Evolutionary conservation across 2,113 vertebrate genomes (phyloP).

Genomic region (Eudyptes chrysolophus): DNA sequence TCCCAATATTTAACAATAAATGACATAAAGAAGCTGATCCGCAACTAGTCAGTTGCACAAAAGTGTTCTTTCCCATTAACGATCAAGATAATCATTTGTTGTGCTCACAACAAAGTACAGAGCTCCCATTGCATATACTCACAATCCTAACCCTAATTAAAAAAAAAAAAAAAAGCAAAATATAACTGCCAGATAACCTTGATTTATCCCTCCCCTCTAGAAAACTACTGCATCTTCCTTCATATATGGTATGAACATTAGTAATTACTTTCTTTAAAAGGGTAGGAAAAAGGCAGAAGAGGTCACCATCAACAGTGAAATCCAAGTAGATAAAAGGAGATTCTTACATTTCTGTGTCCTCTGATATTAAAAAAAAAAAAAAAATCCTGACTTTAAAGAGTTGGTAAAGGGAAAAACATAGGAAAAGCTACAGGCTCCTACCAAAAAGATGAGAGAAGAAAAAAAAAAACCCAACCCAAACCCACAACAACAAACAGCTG

Average conservation of each 20-base stretch:
- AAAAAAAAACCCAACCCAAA: not conserved
- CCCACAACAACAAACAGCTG: not conserved
- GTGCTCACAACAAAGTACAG: not conserved
- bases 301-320: not conserved
- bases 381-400: not conserved
- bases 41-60: not conserved
- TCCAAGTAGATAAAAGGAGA: not conserved
- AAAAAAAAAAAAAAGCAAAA: conserved; percentile 2
- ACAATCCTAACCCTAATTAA: not conserved
- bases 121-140: not conserved
- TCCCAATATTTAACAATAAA: conserved; percentile 1
- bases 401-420: not conserved
- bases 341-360: not conserved
- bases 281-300: not conserved
- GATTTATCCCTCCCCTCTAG: not conserved
- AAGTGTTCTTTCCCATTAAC: conserved; percentile 9
- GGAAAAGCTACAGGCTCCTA: not conserved
- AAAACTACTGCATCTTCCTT: not conserved
- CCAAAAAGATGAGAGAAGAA: not conserved
- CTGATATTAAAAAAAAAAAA: not conserved
- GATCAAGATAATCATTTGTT: not conserved
- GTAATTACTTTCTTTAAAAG: not conserved
- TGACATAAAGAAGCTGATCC: not conserved
- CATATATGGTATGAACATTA: not conserved
- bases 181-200: not conserved